Base-by-base conservation (phyloP, 2,888 invertebrate species). In the Chaetoderma sp. region DNA sequence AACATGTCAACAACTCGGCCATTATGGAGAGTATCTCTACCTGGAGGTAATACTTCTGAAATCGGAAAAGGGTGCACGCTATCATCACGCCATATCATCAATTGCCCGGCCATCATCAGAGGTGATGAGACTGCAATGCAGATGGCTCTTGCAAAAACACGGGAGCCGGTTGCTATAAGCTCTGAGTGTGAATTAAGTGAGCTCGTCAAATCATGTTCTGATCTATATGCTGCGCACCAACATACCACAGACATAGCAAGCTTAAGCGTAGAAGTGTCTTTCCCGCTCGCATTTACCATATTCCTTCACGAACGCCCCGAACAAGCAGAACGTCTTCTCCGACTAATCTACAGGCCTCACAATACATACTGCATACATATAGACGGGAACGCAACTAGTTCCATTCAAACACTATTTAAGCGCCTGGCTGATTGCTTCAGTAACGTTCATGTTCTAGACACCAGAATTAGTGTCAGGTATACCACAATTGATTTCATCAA, bases 361-460 rank as follows among this genome's bases (percentile, higher is more conserved):
- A 81, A 82, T 65, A 57, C 74, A 21, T 83, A 83, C 61, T 82
- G 82, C 64, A 71, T 82, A 27, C 81, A 82, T 57, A 75, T 82
- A 0, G 82, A 82, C 56, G 55, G 33, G 25, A 78, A 75, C 45
- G 57, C 79, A 0, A 32, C 61, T 6, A 30, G 36, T 1, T 50
- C 30, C 21, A 55, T 72, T 0, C 68, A 70, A 21, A 42, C 63
- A 13, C 59, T 70, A 4, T 70, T 73, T 52, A 63, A 52, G 25
- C 61, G 67, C 13, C 70, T 74, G 13, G 66, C 65, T 27, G 63
- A 60, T 44, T 74, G 78, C 60, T 71, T 78, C 52, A 47, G 69
- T 5, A 79, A 79, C 60, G 71, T 79, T 10, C 60, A 74, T 18
- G 64, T 80, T 4, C 57, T 74, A 8, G 27, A 49, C 27, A 70